Conservation (phyloP, 2,797 vertebrate species). For the Gadopsis marmoratus region DNA sequence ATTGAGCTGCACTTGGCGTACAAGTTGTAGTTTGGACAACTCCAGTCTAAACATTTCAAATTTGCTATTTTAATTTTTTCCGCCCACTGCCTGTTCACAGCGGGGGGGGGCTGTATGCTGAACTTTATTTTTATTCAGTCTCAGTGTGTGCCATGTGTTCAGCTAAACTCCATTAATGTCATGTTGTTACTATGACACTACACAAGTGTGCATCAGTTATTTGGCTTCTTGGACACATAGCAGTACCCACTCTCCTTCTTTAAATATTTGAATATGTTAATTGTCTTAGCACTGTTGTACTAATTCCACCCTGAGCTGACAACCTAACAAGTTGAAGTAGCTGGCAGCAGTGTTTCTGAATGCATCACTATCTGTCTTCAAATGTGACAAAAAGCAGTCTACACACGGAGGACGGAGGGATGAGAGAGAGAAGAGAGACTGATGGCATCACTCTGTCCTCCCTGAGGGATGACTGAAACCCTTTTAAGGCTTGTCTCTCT, state of each 20-base stretch:
- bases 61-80: no score
- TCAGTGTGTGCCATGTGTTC: no score
- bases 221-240: background rate
- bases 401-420: slow-evolving; percentile 19
- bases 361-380: slow-evolving; percentile 35
- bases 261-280: background rate
- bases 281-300: background rate
- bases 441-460: slow-evolving; percentile 62
- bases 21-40: no score
- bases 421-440: slow-evolving; percentile 34
- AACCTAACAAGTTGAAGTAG: background rate
- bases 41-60: no score
- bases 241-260: background rate
- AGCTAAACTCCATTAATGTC: no score
- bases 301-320: background rate
- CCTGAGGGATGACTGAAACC: slow-evolving; percentile 61
- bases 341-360: slow-evolving; percentile 17
- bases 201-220: background rate
- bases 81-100: no score
- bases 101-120: background rate
- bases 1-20: background rate
- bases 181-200: background rate
- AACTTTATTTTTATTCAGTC: background rate
- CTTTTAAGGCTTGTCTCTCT: slow-evolving; percentile 65
- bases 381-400: slow-evolving; percentile 46